Evolutionary conservation across 2,888 invertebrate species (phyloP).

Genomic region (Chymomyza caudatula): DNA sequence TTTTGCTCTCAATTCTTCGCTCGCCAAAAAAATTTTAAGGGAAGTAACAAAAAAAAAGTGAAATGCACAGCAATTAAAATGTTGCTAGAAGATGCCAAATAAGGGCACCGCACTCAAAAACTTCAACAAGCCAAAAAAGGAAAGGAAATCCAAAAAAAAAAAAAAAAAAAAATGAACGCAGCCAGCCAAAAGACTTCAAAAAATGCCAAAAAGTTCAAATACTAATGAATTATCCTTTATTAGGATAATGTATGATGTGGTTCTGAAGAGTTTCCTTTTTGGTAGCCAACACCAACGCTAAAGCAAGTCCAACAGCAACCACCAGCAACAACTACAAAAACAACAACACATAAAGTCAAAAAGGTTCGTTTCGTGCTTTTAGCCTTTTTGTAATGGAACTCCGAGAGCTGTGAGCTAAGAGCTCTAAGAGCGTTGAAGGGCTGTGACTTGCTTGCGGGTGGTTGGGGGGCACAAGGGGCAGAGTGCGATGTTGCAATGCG

Average conservation of each 20-base stretch:
- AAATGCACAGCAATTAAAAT: slow-evolving; percentile 58
- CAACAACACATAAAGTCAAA: slow-evolving; percentile 48
- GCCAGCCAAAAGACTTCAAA: slow-evolving; percentile 62
- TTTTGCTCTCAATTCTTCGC: not conserved
- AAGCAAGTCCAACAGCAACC: not conserved
- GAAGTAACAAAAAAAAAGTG: slow-evolving; percentile 1
- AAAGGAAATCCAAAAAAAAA: not conserved
- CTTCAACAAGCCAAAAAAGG: not conserved
- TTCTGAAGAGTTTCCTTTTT: slow-evolving; percentile 65
- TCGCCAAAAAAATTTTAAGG: not conserved
- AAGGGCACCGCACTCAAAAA: not conserved
- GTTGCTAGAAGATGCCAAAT: slow-evolving; percentile 28
- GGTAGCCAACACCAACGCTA: slow-evolving; percentile 15
- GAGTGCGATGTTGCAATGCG: slow-evolving; percentile 42
- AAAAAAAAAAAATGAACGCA: not conserved
- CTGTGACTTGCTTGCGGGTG: not conserved
- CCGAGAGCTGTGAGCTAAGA: slow-evolving; percentile 6
- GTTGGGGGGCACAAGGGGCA: not conserved
- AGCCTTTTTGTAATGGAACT: slow-evolving; percentile 32
- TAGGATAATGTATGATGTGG: slow-evolving; percentile 77
- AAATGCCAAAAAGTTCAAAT: slow-evolving; percentile 76
- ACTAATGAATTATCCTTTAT: slow-evolving; percentile 78
- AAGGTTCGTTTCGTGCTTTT: slow-evolving; percentile 49
- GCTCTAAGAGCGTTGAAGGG: not conserved
- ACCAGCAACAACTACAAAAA: slow-evolving; percentile 4